Conservation (phyloP, 1,140 invertebrate genomes). For the Aphaenogaster rudis region DNA sequence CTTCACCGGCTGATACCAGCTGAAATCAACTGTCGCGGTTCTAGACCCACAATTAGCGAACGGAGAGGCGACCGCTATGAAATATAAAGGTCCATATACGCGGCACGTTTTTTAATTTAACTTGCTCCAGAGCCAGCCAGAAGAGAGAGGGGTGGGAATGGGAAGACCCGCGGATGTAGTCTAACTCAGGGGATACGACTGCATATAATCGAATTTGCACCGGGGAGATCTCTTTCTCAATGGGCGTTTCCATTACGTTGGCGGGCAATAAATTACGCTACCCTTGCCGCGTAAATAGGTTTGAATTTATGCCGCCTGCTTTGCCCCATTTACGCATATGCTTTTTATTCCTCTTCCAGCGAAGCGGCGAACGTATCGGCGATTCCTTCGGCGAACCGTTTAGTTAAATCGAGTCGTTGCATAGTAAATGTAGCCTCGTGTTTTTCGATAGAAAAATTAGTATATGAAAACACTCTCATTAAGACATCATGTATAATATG, state of each 20-base stretch:
- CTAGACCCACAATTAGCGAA: conserved; percentile 7
- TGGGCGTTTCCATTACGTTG: conserved; percentile 76
- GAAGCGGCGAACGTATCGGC: conserved; percentile 1
- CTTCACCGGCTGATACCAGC: neutral
- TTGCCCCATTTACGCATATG: conserved; percentile 80
- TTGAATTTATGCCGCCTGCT: conserved; percentile 73
- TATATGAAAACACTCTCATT: neutral
- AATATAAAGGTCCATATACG: conserved; percentile 62
- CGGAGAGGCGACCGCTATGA: conserved; percentile 57
- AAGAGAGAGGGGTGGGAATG: conserved; percentile 44
- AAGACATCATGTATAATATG: neutral
- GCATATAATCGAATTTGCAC: conserved; percentile 77
- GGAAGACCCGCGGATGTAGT: conserved; percentile 52
- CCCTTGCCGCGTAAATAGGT: conserved; percentile 75
- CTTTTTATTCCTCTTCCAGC: conserved; percentile 60
- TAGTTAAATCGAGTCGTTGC: neutral
- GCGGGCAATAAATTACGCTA: conserved; percentile 76
- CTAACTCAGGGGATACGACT: conserved; percentile 69
- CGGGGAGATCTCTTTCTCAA: conserved; percentile 71
- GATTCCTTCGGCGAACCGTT: neutral
- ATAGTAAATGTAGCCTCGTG: neutral
- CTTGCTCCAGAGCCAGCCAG: conserved; percentile 30
- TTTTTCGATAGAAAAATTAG: neutral
- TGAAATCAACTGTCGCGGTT: conserved; percentile 39
- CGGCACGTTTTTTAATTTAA: conserved; percentile 72